Base-by-base conservation (phyloP, 2,888 invertebrate genomes). In the Cheilosia vernalis region DNA sequence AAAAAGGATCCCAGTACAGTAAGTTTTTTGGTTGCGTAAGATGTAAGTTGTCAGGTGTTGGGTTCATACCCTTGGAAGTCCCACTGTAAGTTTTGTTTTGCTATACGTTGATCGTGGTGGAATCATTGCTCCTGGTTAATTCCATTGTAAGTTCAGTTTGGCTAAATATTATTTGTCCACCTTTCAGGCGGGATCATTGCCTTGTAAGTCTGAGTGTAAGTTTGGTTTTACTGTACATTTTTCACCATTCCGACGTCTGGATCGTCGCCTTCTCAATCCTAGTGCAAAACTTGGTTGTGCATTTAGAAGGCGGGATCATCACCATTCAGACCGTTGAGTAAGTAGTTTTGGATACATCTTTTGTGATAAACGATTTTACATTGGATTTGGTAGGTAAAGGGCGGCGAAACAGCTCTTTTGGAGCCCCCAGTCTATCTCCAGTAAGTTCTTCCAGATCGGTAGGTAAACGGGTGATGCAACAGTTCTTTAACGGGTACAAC, bases 1-100 rank as follows among this genome's bases (percentile, higher is more conserved):
- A 47, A 53, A 49, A 21, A 37, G 77, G 77, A 78, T 72, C 47
- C 83, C 47, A 78, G 56, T 83, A 77, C 77, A 82, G 30, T 30
- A 33, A 55, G 17, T 55, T n/a, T 17, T 63, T 63, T 47, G 19
- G 47, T 30, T 60, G 60, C 51, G 21, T 51, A 10, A 51, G 51
- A 15, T 51, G 27, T 51, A 47, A 47, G 44, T 47, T 47, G 24
- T 47, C 17, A 19, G 47, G 9, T 7, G 47, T 47, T 19, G 17
- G 17, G 47, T 3, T 17, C n/a, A 15, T 6, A n/a, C 42, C n/a
- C 5, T 42, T 44, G 44, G 5, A 44, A 44, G 47, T 47, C 44
- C 17, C 7, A 47, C 7, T 47, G 44, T 47, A 47, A 47, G 44
- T 17, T 47, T 42, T 44, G n/a, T 17, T n/a, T n/a, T 19, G 44